These are phyloP conservation scores for Apotomis betuletana DNA, from an alignment of 2,888 invertebrate genomes.

Conservation along the genomic window DNA sequence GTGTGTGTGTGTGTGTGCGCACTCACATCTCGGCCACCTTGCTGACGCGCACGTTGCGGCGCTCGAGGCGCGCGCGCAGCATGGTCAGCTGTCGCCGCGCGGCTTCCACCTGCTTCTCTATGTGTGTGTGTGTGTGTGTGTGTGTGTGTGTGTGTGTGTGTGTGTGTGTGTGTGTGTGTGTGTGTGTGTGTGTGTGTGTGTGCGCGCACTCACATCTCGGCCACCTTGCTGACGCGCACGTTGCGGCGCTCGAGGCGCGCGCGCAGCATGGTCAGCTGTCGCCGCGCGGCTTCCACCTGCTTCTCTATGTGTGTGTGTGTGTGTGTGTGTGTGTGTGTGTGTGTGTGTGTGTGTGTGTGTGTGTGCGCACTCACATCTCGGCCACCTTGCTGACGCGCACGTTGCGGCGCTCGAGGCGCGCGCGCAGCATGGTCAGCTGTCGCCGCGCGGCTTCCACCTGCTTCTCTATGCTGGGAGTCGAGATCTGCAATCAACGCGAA, in stretches of 20 bases:
- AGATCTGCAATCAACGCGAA: slow-evolving; percentile 21
- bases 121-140: slow-evolving; percentile 37
- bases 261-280: slow-evolving; percentile 89
- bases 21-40: slow-evolving; percentile 97
- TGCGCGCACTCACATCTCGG: slow-evolving; percentile 86
- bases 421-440: slow-evolving; percentile 89
- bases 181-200: too few species aligned
- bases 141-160: too few species aligned
- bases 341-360: background rate
- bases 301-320: slow-evolving; percentile 66
- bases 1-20: background rate
- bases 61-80: slow-evolving; percentile 90
- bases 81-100: slow-evolving; percentile 88
- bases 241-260: slow-evolving; percentile 93
- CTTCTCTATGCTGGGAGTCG: slow-evolving; percentile 69
- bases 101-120: slow-evolving; percentile 84
- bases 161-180: too few species aligned
- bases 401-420: slow-evolving; percentile 92
- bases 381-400: slow-evolving; percentile 97
- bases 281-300: slow-evolving; percentile 84
- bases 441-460: slow-evolving; percentile 85
- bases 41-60: slow-evolving; percentile 94
- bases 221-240: slow-evolving; percentile 96
- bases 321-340: background rate
- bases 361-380: slow-evolving; percentile 90